A percentile compares a stretch with the other conserved stretches of the same genome.
Conservation (phyloP, 2,113 vertebrate species). For the Sclerurus mexicanus region DNA sequence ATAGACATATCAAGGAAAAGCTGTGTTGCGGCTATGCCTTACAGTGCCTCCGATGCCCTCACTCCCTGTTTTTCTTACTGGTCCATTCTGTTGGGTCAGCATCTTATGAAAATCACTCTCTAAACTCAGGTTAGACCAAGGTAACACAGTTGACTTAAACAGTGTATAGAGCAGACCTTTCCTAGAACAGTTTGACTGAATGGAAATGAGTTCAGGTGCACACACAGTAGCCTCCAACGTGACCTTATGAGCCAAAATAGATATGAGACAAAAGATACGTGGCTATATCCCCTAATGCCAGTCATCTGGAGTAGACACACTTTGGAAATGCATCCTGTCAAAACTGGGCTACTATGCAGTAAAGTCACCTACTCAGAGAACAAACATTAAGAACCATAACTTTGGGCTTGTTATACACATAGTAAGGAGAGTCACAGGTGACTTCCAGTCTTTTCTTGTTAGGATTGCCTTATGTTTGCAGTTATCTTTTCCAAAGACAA, state of each 20-base stretch:
- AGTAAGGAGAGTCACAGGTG: neutral
- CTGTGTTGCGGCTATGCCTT: neutral
- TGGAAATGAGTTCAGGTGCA: neutral
- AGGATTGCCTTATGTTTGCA: neutral
- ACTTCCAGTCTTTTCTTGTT: neutral
- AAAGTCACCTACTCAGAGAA: neutral
- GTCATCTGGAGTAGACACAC: neutral
- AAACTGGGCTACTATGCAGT: neutral
- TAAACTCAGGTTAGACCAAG: neutral
- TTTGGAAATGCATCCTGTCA: neutral
- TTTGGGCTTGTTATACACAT: neutral
- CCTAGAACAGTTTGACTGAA: neutral
- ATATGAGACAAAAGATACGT: neutral
- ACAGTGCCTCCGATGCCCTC: fast-evolving
- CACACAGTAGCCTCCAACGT: neutral
- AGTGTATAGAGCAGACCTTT: neutral
- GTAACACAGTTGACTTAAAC: neutral
- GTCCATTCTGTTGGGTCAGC: neutral
- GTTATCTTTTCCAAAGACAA: neutral
- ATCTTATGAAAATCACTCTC: neutral
- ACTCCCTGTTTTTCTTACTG: neutral
- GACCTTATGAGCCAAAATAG: neutral
- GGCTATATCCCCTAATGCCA: neutral
- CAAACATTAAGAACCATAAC: neutral
- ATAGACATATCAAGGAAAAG: neutral